Evolutionary conservation across 1,140 invertebrate species (phyloP), one percentile per base, ranked within the genome.

Genomic region (Pemphigus obesinymphae): DNA sequence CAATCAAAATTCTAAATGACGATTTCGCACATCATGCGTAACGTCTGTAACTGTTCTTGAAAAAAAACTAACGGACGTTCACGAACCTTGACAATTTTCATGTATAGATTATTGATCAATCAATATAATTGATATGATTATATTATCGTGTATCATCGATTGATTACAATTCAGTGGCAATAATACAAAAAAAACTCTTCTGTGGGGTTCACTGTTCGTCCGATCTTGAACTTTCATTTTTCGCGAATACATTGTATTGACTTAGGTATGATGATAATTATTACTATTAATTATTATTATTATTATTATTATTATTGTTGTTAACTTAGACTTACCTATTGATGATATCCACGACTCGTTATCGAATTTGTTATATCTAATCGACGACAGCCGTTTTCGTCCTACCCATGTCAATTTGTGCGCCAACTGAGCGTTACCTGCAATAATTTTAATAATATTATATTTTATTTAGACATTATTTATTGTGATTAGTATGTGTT

Each of bases 1-100:
- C 76, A 80, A 80, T 80, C 76, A 80, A 80, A 80, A 80, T 80
- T 80, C 76, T 80, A 80, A 80, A 61, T 43, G 76, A 80, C 76
- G 50, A 43, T 26, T 80, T 26, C 53, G 76, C 76, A n/a, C 31
- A 61, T 63, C 55, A 61, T 17, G n/a, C 76, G 53, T 43, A 45
- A 80, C 53, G 76, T 80, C 76, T 43, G 23, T 34, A 53, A 63
- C 76, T 80, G 37, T 80, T 80, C 76, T 80, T 80, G 40, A 40
- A 61, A 76, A 73, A 31, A 43, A 61, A 80, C 2, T 17, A 40
- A 31, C 23, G 63, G 76, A 31, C 37, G 37, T 45, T 31, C 70
- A 10, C 23, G 26, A 20, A 31, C 45, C 43, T 50, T 15, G 15
- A 50, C 26, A 6, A 31, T 31, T 31, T 50, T 7, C 31, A 3